Evolutionary conservation across 2,113 vertebrate genomes (phyloP), one percentile per base, ranked within the genome.

Genomic region (Ivindomyrus marchei): DNA sequence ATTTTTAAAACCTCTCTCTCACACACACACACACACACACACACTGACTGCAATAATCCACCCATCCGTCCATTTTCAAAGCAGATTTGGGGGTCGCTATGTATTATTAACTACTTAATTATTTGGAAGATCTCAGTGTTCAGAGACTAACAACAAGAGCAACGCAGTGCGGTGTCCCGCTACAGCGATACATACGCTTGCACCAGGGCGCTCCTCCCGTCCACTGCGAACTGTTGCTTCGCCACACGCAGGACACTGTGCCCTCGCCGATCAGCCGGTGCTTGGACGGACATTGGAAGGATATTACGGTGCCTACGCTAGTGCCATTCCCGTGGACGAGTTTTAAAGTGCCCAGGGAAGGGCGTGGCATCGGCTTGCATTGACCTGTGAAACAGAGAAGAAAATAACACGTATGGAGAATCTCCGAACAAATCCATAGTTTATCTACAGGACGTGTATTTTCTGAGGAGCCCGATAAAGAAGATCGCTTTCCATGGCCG

Each of bases 251-350:
- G 88, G 93, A 96, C 58, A 94, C 92, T n/a, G 96, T 5, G 5
- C 93, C 93, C 0, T 95, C 93, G 11, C 97, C 97, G 3, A 97
- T 87, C 92, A 97, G 93, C 90, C 94, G 96, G 92, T 97, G 96
- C 89, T 94, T 96, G 0, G 92, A 92, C 0, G 97, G 95, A 90
- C 98, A 99, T 93, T 95, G 96, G 92, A 98, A 96, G 0, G 92
- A 91, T 4, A 99, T 94, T 74, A 97, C 94, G 0, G 96, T 97
- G 24, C 97, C 98, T 90, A 98, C 90, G 0, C 93, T 94, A 0
- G 97, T 96, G 89, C 98, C 98, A 0, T 98, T 96, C 4, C 98
- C 97, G 0, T 94, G 95, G 27, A 97, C 80, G 83, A 98, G 88
- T 88, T 93, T 96, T 1, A 96, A 94, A 0, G 94, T 96, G 86